Evolutionary conservation across 1,140 invertebrate genomes (phyloP), one percentile per base, ranked within the genome.

Genomic region (Streblospio benedicti): DNA sequence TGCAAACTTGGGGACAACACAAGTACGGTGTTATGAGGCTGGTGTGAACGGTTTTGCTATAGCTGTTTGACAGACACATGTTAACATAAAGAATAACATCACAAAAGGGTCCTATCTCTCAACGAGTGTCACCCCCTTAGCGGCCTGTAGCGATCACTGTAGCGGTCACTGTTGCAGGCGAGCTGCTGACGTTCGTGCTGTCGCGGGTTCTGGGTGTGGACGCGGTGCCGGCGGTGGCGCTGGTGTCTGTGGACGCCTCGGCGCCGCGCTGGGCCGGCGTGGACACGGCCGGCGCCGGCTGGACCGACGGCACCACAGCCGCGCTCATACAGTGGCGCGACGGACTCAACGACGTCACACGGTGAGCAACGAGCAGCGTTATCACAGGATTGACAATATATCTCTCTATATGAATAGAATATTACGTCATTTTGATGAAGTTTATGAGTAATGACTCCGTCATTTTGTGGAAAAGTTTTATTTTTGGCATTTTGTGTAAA

Each of bases 261-360:
- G n/a, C 14, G 1, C 27, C 27, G 4, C 66, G 72, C 44, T 76
- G 74, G 75, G 59, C 28, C 28, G 51, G 43, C 16, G 52, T 57
- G 23, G 61, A 65, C 5, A 65, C 72, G 12, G 58, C 65, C 35
- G 55, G 43, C 6, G 53, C 50, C 16, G 58, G 60, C 16, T 78
- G 76, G 76, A 45, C 67, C 20, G 43, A 62, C 14, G 70, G 68
- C 28, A 64, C 68, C 20, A 63, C 68, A 9, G 73, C 76, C 2
- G 76, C 75, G 9, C 63, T 76, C 0, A 78, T 77, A 18, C 69
- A 74, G 35, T 78, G 75, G 75, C 71, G 73, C 35, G 61, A 73
- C 14, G 58, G 72, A 35, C 64, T 77, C 27, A 65, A 73, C 30
- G 59, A 62, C 27, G 25, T 20, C 9, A 47, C n/a, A n/a, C n/a